Evolutionary conservation across 2,797 vertebrate species (phyloP), one percentile per base, ranked within the genome.

Genomic region (Nyctalus aviator): DNA sequence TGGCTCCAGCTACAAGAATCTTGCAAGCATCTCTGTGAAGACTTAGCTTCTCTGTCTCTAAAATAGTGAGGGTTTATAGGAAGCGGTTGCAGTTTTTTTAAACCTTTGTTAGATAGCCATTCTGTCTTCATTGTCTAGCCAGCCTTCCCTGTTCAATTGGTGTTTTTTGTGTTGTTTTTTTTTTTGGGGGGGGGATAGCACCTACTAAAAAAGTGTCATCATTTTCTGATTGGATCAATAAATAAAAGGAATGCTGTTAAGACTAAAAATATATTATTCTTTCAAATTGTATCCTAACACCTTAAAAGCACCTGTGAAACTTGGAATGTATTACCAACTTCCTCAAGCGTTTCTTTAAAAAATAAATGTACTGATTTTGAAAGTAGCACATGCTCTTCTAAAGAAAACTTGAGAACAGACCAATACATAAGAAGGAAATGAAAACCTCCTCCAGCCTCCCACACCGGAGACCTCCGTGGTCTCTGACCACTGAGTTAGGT

Each of bases 301-400:
- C 14, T 25, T 30, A 35, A 48, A 78, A 77, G 37, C 15, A 82
- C 48, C 59, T 85, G 1, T 37, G 32, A 90, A 86, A 95, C 50
- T 35, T 88, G 41, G 77, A 87, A 57, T 8, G 55, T n/a, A n/a
- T 81, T 1, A 25, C 18, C 72, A 17, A 77, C 77, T 92, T 84
- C 84, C 55, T 94, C 69, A 91, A 84, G 57, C 59, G 13, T 21
- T 72, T 41, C 46, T 75, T 95, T 68, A 95, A 90, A 78, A 71
- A 30, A n/a, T 14, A 75, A 7, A 4, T 25, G 12, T 62, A 30
- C 41, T 44, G 27, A 83, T 84, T 88, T 84, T 81, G 35, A 93
- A 96, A 90, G 86, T 37, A 84, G 41, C 79, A 66, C 44, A 55
- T n/a, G 41, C 23, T 82, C 73, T 85, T 89, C 88, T 62, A 92